These are phyloP conservation scores for Heteropelma amictum DNA, from an alignment of 2,888 invertebrate species.

Conservation along the genomic window DNA sequence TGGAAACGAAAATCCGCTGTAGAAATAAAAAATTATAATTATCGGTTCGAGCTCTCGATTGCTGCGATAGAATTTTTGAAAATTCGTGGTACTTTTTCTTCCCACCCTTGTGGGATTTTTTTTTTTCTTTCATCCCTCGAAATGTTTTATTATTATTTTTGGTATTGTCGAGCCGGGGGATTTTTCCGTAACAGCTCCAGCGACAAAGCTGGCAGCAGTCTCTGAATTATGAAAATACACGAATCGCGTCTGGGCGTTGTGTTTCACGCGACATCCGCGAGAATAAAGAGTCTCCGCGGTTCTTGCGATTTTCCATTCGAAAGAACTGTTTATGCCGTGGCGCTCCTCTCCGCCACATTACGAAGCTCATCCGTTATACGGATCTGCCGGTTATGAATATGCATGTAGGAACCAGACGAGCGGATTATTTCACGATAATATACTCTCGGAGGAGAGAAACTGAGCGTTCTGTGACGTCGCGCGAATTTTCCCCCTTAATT, in stretches of 20 bases:
- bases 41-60: no score
- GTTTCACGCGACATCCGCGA: constrained; percentile 16
- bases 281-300: constrained; percentile 1
- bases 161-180: no score
- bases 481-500: background rate
- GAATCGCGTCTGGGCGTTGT: background rate
- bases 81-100: no score
- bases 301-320: constrained; percentile 38
- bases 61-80: no score
- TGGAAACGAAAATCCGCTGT: no score
- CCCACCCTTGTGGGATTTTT: no score
- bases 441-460: background rate
- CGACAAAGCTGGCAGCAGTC: background rate
- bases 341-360: background rate
- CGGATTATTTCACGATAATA: background rate
- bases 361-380: constrained; percentile 4
- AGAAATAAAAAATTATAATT: no score
- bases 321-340: constrained; percentile 25
- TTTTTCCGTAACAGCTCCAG: background rate
- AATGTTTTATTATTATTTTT: no score
- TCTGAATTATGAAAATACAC: constrained; percentile 11
- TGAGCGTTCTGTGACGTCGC: background rate
- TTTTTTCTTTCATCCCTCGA: no score
- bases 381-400: constrained; percentile 9
- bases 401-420: constrained; percentile 5